phyloP scores from a whole-genome alignment of 1,140 invertebrate species.

The Drosophila pachea region DNA sequence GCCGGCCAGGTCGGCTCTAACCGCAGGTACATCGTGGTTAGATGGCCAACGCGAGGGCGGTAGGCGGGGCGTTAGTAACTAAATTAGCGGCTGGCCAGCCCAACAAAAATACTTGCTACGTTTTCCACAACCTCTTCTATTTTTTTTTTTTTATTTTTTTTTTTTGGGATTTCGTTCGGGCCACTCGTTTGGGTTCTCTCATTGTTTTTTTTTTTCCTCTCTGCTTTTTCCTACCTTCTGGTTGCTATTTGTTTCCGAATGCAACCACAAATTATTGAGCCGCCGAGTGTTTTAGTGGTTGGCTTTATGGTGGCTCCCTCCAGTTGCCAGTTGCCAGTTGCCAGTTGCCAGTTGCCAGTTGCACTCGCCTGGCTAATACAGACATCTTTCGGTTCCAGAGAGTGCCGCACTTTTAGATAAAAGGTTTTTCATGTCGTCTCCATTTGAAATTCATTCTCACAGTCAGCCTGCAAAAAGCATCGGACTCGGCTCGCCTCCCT shows the following conservation, averaged over 20 bases:
- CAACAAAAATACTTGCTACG: slow-evolving; percentile 36
- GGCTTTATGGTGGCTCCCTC: slow-evolving; percentile 26
- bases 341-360: slow-evolving; percentile 59
- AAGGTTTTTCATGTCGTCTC: slow-evolving; percentile 76
- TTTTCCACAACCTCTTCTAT: neutral
- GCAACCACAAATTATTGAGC: slow-evolving; percentile 59
- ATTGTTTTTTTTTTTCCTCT: slow-evolving; percentile 29
- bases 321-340: slow-evolving; percentile 60
- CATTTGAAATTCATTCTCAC: slow-evolving; percentile 68
- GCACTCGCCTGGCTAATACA: slow-evolving; percentile 67
- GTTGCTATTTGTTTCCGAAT: slow-evolving; percentile 21
- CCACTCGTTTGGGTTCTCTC: slow-evolving; percentile 26
- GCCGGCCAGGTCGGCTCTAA: slow-evolving; percentile 34
- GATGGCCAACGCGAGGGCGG: neutral
- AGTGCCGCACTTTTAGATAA: slow-evolving; percentile 66
- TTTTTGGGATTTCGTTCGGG: slow-evolving; percentile 8
- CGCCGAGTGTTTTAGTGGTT: slow-evolving; percentile 27
- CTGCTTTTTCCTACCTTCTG: neutral
- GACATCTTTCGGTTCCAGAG: slow-evolving; percentile 53
- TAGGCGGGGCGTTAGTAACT: slow-evolving; percentile 60
- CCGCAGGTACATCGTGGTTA: slow-evolving; percentile 68
- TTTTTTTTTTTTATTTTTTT: neutral
- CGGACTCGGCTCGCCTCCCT: neutral
- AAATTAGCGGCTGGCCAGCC: slow-evolving; percentile 61
- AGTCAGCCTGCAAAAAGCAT: slow-evolving; percentile 42